These are phyloP conservation scores for Aphrophora alni DNA, from an alignment of 2,888 invertebrate genomes.

Conservation along the genomic window DNA sequence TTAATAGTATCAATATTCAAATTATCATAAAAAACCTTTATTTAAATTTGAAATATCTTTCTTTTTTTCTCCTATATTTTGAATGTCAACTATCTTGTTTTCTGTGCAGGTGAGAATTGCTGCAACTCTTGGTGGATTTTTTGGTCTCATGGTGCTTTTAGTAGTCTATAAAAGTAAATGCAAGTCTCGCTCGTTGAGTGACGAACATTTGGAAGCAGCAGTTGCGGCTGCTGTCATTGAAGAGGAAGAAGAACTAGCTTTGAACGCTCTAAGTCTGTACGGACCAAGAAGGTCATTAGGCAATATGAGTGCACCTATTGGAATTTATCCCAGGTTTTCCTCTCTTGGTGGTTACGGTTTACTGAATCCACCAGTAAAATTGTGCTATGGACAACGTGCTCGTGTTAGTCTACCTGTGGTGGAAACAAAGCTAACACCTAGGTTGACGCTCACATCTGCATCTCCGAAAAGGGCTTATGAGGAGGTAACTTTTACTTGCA, in stretches of 20 bases:
- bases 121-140: constrained; percentile 89
- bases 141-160: constrained; percentile 88
- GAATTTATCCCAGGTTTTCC: constrained; percentile 57
- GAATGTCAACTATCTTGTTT: no score
- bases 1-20: no score
- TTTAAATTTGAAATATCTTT: no score
- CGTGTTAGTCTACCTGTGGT: constrained; percentile 50
- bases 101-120: constrained; percentile 73
- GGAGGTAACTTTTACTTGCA: constrained; percentile 21
- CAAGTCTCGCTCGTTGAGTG: constrained; percentile 61
- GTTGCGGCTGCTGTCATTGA: constrained; percentile 70
- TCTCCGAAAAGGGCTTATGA: constrained; percentile 37
- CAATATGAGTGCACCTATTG: constrained; percentile 66
- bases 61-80: no score
- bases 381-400: constrained; percentile 56
- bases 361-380: constrained; percentile 68
- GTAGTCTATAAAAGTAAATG: constrained; percentile 88
- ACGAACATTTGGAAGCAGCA: constrained; percentile 78
- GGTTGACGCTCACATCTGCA: constrained; percentile 36
- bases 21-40: no score
- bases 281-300: constrained; percentile 70
- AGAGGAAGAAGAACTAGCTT: constrained; percentile 66
- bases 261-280: constrained; percentile 52
- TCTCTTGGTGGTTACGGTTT: constrained; percentile 69
- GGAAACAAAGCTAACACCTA: background rate